A percentile compares a stretch with the other conserved stretches of the same genome.
These are phyloP conservation scores for Brachynemurus nebulosus DNA, from an alignment of 2,888 invertebrate species.

Conservation along the genomic window DNA sequence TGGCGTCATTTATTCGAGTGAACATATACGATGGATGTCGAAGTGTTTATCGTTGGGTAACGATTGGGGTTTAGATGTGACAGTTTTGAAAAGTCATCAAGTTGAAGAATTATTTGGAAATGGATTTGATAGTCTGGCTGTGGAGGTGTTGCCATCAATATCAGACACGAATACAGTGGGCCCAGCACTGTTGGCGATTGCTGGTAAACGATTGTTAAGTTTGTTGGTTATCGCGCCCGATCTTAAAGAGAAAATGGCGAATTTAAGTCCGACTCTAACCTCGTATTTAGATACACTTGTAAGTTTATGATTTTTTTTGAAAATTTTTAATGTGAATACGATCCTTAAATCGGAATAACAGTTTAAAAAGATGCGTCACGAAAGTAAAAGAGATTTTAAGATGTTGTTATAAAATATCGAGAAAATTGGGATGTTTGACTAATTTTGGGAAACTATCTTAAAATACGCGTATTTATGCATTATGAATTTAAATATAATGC, in stretches of 20 bases:
- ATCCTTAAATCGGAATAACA: too few relatives aligned
- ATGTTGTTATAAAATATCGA: too few relatives aligned
- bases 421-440: too few relatives aligned
- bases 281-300: conserved; percentile 60
- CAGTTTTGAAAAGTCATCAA: conserved; percentile 63
- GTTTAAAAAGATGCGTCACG: too few relatives aligned
- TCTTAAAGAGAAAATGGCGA: conserved; percentile 53
- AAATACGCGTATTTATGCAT: too few relatives aligned
- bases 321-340: too few relatives aligned
- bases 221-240: conserved; percentile 43
- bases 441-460: too few relatives aligned
- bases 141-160: conserved; percentile 48
- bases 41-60: conserved; percentile 55
- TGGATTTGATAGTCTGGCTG: conserved; percentile 46
- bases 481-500: too few relatives aligned
- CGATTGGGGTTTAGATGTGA: conserved; percentile 63
- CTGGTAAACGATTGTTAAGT: conserved; percentile 64
- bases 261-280: conserved; percentile 61
- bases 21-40: conserved; percentile 54
- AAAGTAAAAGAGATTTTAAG: too few relatives aligned
- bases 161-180: conserved; percentile 56
- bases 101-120: conserved; percentile 45
- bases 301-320: too few relatives aligned
- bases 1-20: conserved; percentile 33
- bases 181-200: conserved; percentile 58